Evolutionary conservation across 92 coral and sea anemone species (phyloP).

Genomic region (Porites lobata): DNA sequence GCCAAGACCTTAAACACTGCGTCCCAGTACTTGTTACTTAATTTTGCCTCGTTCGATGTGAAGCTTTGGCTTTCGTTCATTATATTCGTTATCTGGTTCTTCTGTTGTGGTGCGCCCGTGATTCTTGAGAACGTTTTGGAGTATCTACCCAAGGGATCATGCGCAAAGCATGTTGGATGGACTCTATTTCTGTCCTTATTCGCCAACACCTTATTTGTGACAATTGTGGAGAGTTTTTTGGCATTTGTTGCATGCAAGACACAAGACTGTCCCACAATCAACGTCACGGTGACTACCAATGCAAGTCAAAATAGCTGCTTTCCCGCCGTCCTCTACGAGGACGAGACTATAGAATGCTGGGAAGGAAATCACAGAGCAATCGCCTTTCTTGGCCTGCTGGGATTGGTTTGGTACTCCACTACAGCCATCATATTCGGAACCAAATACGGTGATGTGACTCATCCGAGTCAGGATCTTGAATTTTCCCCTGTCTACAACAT

Average conservation of each 20-base stretch:
- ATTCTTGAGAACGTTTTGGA: slow-evolving; percentile 91
- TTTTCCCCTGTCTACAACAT: slow-evolving; percentile 95
- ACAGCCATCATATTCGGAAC: slow-evolving; percentile 96
- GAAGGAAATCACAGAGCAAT: slow-evolving; percentile 80
- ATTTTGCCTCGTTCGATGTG: slow-evolving; percentile 90
- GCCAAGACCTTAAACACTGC: slow-evolving; percentile 66
- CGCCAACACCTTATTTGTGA: slow-evolving; percentile 95
- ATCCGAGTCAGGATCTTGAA: slow-evolving; percentile 88
- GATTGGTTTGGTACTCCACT: slow-evolving; percentile 94
- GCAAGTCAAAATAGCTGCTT: slow-evolving; percentile 29
- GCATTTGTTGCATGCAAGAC: slow-evolving; percentile 89
- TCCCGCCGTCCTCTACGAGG: slow-evolving; percentile 77
- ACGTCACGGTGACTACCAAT: slow-evolving; percentile 5
- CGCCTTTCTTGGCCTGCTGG: slow-evolving; percentile 92
- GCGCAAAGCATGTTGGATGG: slow-evolving; percentile 95
- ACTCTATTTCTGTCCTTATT: slow-evolving; percentile 86
- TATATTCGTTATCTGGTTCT: slow-evolving; percentile 88
- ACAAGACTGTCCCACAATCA: slow-evolving; percentile 35
- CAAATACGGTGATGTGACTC: slow-evolving; percentile 95
- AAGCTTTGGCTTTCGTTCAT: slow-evolving; percentile 87
- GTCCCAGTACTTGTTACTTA: slow-evolving; percentile 85
- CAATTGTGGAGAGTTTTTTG: slow-evolving; percentile 89
- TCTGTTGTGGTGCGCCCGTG: slow-evolving; percentile 95
- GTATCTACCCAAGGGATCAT: slow-evolving; percentile 81
- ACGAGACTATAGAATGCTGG: slow-evolving; percentile 86